A percentile compares a stretch with the other conserved stretches of the same genome.
Conservation (phyloP, 2,888 invertebrate species). For the Plebejus melissa region DNA sequence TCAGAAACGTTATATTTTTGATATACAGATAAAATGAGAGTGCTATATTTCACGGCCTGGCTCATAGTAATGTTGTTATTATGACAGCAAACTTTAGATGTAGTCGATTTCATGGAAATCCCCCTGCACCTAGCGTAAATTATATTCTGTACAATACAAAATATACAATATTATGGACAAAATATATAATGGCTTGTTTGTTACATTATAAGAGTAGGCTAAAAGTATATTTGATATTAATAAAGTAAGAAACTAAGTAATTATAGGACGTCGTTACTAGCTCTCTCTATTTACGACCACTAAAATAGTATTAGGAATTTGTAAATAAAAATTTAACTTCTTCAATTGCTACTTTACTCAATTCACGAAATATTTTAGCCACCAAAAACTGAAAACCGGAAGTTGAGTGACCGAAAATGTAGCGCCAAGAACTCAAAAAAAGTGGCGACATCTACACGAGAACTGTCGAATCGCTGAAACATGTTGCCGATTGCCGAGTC, state of each 20-base stretch:
- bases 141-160: not conserved
- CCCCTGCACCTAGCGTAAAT: not conserved
- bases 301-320: not conserved
- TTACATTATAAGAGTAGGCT: not conserved
- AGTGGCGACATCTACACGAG: conserved; percentile 40
- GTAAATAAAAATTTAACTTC: not conserved
- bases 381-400: not conserved
- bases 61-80: not conserved
- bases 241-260: not conserved
- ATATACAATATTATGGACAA: not conserved
- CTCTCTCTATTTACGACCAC: not conserved
- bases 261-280: too few species aligned
- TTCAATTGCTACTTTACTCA: not conserved
- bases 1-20: conserved; percentile 23
- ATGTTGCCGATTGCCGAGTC: conserved; percentile 71
- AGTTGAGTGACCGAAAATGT: conserved; percentile 18
- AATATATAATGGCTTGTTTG: not conserved
- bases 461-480: conserved; percentile 30
- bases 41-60: not conserved
- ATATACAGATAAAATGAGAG: conserved; percentile 8
- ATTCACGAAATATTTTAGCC: not conserved
- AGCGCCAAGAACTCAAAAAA: conserved; percentile 32
- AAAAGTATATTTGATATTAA: not conserved
- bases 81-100: not conserved
- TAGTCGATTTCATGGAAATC: not conserved